A percentile compares a stretch with the other conserved stretches of the same genome.
Conservation (phyloP, 2,113 vertebrate species). For the Aptenodytes forsteri region DNA sequence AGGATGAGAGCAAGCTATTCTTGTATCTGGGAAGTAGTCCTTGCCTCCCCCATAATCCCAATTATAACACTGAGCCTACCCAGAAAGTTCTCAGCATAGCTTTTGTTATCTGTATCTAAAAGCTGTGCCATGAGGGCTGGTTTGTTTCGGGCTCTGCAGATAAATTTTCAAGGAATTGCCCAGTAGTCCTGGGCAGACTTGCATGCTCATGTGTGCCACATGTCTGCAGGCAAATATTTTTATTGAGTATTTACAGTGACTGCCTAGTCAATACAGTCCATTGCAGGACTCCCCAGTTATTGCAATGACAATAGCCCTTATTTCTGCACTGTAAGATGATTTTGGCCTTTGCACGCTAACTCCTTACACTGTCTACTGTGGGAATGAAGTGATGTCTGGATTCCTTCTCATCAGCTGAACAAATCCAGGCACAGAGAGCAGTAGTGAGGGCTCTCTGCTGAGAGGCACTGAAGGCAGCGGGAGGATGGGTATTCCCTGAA, state of each 20-base stretch:
- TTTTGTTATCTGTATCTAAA: not conserved
- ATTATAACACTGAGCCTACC: not conserved
- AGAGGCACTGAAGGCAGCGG: not conserved
- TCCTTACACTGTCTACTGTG: not conserved
- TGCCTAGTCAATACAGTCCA: not conserved
- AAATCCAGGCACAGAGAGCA: not conserved
- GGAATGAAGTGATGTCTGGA: not conserved
- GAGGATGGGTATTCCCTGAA: not conserved
- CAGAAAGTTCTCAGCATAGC: not conserved
- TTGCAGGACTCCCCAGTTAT: not conserved
- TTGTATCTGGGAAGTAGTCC: not conserved
- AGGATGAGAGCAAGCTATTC: not conserved
- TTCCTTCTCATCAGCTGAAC: not conserved
- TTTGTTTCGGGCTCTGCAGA: not conserved
- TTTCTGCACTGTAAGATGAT: not conserved
- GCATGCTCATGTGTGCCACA: rapidly evolving
- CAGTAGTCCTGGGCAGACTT: not conserved
- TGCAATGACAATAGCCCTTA: not conserved
- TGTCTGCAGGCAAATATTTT: not conserved
- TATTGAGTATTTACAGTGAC: not conserved
- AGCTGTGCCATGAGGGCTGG: not conserved
- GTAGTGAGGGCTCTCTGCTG: not conserved
- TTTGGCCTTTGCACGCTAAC: not conserved
- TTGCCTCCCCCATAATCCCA: not conserved
- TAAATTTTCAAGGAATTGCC: not conserved